Conservation (phyloP, 1,140 invertebrate species). For the Brevipalpus yothersi region DNA sequence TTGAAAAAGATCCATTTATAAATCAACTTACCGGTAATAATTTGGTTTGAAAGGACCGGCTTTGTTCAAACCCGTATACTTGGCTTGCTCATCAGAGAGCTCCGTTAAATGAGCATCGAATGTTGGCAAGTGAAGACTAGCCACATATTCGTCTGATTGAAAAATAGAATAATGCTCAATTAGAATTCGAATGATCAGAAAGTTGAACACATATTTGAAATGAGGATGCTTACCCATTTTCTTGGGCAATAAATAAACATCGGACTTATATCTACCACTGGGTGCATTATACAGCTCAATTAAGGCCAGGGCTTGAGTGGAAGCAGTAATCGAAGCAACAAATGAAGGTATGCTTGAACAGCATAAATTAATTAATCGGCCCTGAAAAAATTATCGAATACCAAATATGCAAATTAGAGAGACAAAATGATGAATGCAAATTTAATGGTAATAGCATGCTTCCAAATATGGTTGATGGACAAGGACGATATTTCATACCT, state of each 20-base stretch:
- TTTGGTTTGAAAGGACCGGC: slow-evolving; percentile 94
- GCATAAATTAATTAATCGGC: slow-evolving; percentile 77
- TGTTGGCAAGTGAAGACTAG: slow-evolving; percentile 74
- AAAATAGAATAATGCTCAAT: slow-evolving; percentile 4
- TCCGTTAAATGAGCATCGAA: slow-evolving; percentile 94
- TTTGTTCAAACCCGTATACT: slow-evolving; percentile 90
- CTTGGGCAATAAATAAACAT: slow-evolving; percentile 89
- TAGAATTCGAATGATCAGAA: not conserved
- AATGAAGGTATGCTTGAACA: slow-evolving; percentile 93
- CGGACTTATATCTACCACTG: slow-evolving; percentile 71
- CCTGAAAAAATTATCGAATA: slow-evolving; percentile 26
- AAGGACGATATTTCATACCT: slow-evolving; percentile 17
- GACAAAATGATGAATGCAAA: not conserved
- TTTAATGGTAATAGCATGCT: not conserved
- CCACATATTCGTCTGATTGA: slow-evolving; percentile 75
- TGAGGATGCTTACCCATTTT: slow-evolving; percentile 56
- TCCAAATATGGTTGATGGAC: not conserved
- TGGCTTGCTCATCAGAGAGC: slow-evolving; percentile 83
- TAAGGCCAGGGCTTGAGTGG: slow-evolving; percentile 75
- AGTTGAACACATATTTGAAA: not conserved
- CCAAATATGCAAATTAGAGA: not conserved
- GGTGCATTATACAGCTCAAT: slow-evolving; percentile 93
- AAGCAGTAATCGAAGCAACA: slow-evolving; percentile 81
- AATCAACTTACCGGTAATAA: slow-evolving; percentile 60
- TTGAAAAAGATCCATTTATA: not conserved